A percentile compares a stretch with the other conserved stretches of the same genome.
Conservation (phyloP, 2,888 invertebrate species). For the Polydrusus cervinus region DNA sequence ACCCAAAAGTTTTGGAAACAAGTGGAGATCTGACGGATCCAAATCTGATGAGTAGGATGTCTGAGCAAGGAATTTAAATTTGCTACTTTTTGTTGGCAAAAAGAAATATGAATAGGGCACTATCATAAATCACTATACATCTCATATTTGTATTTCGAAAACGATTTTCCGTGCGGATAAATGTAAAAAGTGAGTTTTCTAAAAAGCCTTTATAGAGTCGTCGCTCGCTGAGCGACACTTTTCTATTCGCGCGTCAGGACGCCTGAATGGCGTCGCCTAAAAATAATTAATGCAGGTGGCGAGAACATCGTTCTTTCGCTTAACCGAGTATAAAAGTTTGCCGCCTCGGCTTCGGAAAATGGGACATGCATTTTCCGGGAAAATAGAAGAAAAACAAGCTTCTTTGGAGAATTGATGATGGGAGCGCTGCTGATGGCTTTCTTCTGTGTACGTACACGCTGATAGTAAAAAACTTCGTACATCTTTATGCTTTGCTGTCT, state of each 20-base stretch:
- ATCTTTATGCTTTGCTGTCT: constrained; percentile 21
- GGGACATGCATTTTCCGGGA: constrained; percentile 52
- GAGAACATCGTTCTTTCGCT: constrained; percentile 53
- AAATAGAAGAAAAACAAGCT: constrained; percentile 49
- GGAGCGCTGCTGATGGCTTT: constrained; percentile 47
- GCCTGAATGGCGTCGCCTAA: constrained; percentile 44
- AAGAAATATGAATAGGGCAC: not conserved
- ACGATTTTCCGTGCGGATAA: not conserved
- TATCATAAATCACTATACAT: constrained; percentile 24
- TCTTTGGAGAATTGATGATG: constrained; percentile 49
- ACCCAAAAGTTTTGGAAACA: no score
- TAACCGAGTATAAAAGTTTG: constrained; percentile 52
- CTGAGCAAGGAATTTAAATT: no score
- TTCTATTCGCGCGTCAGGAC: constrained; percentile 46
- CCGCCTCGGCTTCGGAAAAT: constrained; percentile 44
- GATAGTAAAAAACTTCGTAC: constrained; percentile 33
- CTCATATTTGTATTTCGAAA: constrained; percentile 15
- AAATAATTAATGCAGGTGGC: constrained; percentile 54
- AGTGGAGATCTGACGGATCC: no score
- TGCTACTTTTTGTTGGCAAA: no score
- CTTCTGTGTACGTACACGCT: constrained; percentile 31
- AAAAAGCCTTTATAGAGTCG: constrained; percentile 28
- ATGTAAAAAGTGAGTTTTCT: constrained; percentile 3
- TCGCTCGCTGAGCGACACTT: constrained; percentile 36
- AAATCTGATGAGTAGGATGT: no score